Base-by-base conservation (phyloP, 2,888 invertebrate genomes). In the Drosophila kuntzei region DNA sequence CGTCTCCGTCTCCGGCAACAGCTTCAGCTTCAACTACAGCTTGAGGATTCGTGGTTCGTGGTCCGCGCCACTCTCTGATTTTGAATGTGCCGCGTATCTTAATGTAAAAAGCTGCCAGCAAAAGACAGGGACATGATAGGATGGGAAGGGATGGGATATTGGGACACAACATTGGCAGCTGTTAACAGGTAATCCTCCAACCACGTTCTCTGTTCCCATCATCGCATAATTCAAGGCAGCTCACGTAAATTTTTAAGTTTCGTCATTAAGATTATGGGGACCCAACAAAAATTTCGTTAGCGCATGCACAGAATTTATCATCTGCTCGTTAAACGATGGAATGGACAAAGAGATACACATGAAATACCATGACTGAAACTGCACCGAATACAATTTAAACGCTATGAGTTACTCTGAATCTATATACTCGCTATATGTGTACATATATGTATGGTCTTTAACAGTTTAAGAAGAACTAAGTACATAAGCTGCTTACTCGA, bases 191-290 rank as follows among this genome's bases (percentile, higher is more conserved):
- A 83, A 88, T 71, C 76, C 63, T 49, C 63, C 60, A 25, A 44
- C 60, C 54, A 34, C 29, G 20, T 7, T 7, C 27, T 6, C 20
- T n/a, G 20, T 2, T 9, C 5, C 39, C 41, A 20, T 51, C 41
- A 20, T 51, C 67, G 66, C 71, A 80, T 80, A 78, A 83, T 70
- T 79, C 88, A 82, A 83, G 61, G 87, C 83, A 83, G 71, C 83
- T 83, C 83, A 83, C 83, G 83, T 83, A 88, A 82, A 83, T 86
- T 83, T 79, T 88, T 86, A 83, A 83, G 83, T 83, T 83, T 88
- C 83, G 87, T 86, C 83, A 83, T 83, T 83, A 83, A 87, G 83
- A 83, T 83, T 83, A 88, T 82, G 80, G 63, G 66, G 88, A 79
- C 86, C 88, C 82, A 88, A 82, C 86, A 79, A 79, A 86, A 76